A percentile compares a stretch with the other conserved stretches of the same genome.
These are phyloP conservation scores for Mythimna ferrago DNA, from an alignment of 2,888 invertebrate genomes.

Conservation along the genomic window DNA sequence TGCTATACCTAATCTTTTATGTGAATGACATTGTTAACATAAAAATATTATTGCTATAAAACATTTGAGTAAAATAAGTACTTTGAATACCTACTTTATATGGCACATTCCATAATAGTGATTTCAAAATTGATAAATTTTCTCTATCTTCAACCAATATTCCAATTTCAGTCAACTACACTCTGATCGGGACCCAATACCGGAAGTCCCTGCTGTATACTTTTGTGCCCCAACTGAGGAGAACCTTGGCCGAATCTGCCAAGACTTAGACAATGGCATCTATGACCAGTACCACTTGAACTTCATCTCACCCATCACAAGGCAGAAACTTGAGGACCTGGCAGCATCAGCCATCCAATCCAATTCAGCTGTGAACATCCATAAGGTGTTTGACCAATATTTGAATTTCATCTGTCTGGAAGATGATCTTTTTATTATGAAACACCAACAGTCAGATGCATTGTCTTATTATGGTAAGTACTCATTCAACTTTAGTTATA, in stretches of 20 bases:
- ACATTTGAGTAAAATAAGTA: not conserved
- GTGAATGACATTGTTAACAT: not conserved
- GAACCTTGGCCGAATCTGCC: constrained; percentile 97
- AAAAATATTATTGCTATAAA: not conserved
- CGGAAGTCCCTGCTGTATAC: constrained; percentile 99
- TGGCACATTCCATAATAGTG: not conserved
- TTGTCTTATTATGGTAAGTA: constrained; percentile 97
- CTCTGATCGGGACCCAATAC: constrained; percentile 97
- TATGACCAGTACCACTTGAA: constrained; percentile 99
- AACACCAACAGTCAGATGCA: constrained; percentile 97
- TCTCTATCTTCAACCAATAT: not conserved
- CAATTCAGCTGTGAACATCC: constrained; percentile 97
- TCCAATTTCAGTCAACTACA: constrained; percentile 93
- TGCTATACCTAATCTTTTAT: not conserved
- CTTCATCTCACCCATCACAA: constrained; percentile 98
- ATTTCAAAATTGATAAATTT: not conserved
- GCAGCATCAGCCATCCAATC: constrained; percentile 98
- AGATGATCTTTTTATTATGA: constrained; percentile 98
- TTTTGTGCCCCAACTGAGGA: constrained; percentile 99
- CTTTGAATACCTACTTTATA: not conserved
- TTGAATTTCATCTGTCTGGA: constrained; percentile 99
- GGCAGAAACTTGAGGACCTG: constrained; percentile 98
- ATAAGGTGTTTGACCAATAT: constrained; percentile 99
- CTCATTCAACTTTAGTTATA: not conserved
- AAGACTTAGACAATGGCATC: constrained; percentile 96